Evolutionary conservation across 2,888 invertebrate genomes (phyloP), one percentile per base, ranked within the genome.

Genomic region (Patella depressa): DNA sequence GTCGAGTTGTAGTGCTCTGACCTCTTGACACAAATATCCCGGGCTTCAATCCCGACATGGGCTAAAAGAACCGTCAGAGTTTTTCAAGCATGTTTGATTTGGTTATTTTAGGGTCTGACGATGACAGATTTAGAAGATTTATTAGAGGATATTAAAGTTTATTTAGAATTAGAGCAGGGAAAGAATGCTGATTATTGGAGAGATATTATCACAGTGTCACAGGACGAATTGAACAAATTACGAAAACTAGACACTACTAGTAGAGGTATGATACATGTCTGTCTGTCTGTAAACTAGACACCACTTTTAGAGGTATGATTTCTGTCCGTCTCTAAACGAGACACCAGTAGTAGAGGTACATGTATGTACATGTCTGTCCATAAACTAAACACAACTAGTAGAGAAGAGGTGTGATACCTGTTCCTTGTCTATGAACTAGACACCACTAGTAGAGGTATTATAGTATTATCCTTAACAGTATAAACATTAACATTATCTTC

Each of bases 61-160:
- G 0, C 34, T 34, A 5, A 45, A 1, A 45, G 45, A 9, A 45
- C 45, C 45, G 9, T 45, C 7, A 45, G 45, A 45, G 9, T 45
- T 45, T 45, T 45, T 45, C 45, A 7, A 45, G 45, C 45, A 9
- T 45, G 1, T 45, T 45, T 45, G 1, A 34, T 17, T 29, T 12
- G 19, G 15, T 53, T 34, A 29, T 9, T 85, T 1, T 77, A 92
- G 89, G 92, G 98, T 0, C 93, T 99, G 77, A 95, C 95, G 19
- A 94, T 96, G 9, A 95, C 95, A 84, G 99, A 99, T 91, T 93
- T 99, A 34, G 99, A 99, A 91, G 99, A 99, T 92, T 93, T 99
- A 19, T 93, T 98, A 0, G 98, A 96, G 85, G 99, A 99, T 90
- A 99, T 99, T 78, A 96, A 97, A 92, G 92, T 93, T 5, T 89